phyloP scores from a whole-genome alignment of 2,888 invertebrate genomes.

The Thelaira solivaga region DNA sequence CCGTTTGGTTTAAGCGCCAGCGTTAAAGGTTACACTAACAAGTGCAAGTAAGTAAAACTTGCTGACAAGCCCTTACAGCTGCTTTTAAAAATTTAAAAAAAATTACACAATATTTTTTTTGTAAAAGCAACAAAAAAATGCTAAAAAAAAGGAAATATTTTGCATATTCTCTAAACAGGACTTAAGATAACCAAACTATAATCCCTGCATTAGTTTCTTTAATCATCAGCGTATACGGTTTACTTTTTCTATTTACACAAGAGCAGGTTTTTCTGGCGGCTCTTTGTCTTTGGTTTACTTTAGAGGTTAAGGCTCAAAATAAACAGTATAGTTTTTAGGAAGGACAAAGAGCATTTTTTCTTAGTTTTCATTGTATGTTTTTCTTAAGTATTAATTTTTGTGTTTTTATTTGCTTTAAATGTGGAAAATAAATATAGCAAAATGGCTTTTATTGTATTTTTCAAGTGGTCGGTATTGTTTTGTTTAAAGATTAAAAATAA shows the following conservation, averaged over 20 bases:
- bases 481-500: slow-evolving; percentile 21
- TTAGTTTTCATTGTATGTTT: neutral
- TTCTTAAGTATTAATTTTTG: neutral
- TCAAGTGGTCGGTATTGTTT: slow-evolving; percentile 55
- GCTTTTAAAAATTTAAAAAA: neutral
- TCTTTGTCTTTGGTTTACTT: slow-evolving; percentile 33
- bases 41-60: too few relatives aligned
- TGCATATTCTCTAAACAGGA: slow-evolving; percentile 19
- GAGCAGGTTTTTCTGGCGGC: slow-evolving; percentile 35
- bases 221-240: slow-evolving; percentile 36
- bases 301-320: slow-evolving; percentile 11
- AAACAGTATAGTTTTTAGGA: too few relatives aligned
- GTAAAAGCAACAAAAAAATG: neutral
- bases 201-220: slow-evolving; percentile 15
- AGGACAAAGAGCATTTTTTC: slow-evolving; percentile 1
- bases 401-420: neutral
- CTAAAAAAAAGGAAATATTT: slow-evolving; percentile 23
- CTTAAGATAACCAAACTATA: slow-evolving; percentile 27
- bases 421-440: slow-evolving; percentile 11
- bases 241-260: slow-evolving; percentile 5
- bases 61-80: neutral
- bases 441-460: slow-evolving; percentile 55
- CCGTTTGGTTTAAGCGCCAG: slow-evolving; percentile 56
- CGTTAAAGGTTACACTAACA: slow-evolving; percentile 32
- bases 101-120: slow-evolving; percentile 51